These are phyloP conservation scores for Chrysogorgia sp. DNA, from an alignment of 92 coral and sea anemone species.

Conservation along the genomic window DNA sequence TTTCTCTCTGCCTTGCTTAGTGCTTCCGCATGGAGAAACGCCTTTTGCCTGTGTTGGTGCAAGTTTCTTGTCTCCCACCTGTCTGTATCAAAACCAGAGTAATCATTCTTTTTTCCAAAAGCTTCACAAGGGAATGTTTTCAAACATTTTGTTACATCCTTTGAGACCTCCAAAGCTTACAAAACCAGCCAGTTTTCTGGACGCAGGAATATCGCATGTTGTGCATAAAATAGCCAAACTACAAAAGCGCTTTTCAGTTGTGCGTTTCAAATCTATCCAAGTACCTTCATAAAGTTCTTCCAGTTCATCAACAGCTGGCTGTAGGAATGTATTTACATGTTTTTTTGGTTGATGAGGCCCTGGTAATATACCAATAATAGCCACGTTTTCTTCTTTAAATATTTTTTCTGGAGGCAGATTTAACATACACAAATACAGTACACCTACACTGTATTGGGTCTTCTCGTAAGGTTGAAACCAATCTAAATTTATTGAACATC, in stretches of 20 bases:
- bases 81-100: constrained; percentile 48
- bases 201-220: constrained; percentile 53
- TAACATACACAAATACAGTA: constrained; percentile 20
- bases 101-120: constrained; percentile 53
- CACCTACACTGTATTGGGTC: constrained; percentile 34
- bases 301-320: constrained; percentile 38
- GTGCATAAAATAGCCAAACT: constrained; percentile 47
- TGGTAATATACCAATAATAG: constrained; percentile 29
- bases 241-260: constrained; percentile 38
- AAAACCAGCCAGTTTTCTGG: constrained; percentile 43
- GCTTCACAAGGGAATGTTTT: constrained; percentile 51
- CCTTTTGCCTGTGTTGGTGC: constrained; percentile 3
- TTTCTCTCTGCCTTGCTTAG: background rate
- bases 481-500: constrained; percentile 54
- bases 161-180: constrained; percentile 26
- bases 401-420: constrained; percentile 27
- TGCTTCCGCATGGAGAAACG: background rate
- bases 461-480: constrained; percentile 48
- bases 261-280: constrained; percentile 41
- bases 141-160: constrained; percentile 61
- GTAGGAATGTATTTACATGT: constrained; percentile 25
- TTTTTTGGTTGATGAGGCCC: constrained; percentile 37
- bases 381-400: constrained; percentile 49
- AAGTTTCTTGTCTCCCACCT: constrained; percentile 11
- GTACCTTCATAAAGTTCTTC: constrained; percentile 43